These are phyloP conservation scores for Phodopus roborovskii DNA, from an alignment of 2,113 vertebrate species.

Conservation along the genomic window DNA sequence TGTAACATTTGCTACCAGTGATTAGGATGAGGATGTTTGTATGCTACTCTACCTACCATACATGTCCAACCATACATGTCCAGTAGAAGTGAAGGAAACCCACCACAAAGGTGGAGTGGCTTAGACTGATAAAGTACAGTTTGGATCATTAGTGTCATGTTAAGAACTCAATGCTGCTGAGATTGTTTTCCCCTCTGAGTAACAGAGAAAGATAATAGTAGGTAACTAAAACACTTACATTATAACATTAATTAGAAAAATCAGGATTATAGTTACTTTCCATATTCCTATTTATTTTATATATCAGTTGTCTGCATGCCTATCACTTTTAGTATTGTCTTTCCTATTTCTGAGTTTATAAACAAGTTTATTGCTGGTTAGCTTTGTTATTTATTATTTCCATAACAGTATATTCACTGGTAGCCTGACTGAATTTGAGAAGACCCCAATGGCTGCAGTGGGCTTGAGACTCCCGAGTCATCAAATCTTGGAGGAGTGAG, in stretches of 20 bases:
- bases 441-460: not conserved
- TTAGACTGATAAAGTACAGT: not conserved
- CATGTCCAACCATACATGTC: not conserved
- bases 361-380: not conserved
- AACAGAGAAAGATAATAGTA: not conserved
- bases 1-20: not conserved
- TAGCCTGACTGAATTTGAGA: not conserved
- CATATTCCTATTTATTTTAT: not conserved
- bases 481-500: not conserved
- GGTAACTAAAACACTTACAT: not conserved
- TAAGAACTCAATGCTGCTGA: not conserved
- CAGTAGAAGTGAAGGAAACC: not conserved
- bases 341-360: slow-evolving; percentile 20
- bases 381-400: not conserved
- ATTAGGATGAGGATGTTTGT: not conserved
- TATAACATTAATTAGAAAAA: slow-evolving; percentile 12
- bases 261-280: not conserved
- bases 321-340: not conserved
- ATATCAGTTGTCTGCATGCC: not conserved
- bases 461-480: not conserved
- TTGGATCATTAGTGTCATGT: not conserved
- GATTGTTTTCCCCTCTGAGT: not conserved
- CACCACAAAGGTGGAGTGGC: not conserved
- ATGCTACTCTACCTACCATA: not conserved
- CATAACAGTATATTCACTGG: not conserved